These are phyloP conservation scores for Caenorhabditis doughertyi DNA, from an alignment of 2,888 invertebrate species.

Conservation along the genomic window DNA sequence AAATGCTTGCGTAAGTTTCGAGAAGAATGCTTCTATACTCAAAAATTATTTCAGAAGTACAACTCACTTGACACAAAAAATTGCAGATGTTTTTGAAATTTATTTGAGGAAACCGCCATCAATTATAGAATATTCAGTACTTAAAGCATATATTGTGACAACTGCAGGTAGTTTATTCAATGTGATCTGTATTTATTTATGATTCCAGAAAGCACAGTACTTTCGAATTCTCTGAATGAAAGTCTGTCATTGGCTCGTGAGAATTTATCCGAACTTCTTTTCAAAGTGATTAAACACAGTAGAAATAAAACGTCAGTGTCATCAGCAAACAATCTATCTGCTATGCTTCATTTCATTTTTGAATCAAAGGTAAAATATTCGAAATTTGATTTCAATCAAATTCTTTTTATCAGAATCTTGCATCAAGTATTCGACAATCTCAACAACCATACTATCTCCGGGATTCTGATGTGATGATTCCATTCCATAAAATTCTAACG, in stretches of 20 bases:
- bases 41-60: conserved; percentile 44
- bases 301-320: conserved; percentile 59
- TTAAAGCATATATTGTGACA: conserved; percentile 66
- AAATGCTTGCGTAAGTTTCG: conserved; percentile 48
- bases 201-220: conserved; percentile 63
- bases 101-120: conserved; percentile 63
- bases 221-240: conserved; percentile 67
- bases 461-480: conserved; percentile 31
- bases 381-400: too few relatives aligned
- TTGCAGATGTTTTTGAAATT: conserved; percentile 60
- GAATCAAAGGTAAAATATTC: conserved; percentile 41
- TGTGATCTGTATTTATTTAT: neutral
- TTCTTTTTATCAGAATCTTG: conserved; percentile 57
- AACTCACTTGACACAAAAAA: conserved; percentile 43
- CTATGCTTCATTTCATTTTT: conserved; percentile 55
- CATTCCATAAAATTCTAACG: conserved; percentile 67
- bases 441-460: conserved; percentile 59
- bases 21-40: neutral
- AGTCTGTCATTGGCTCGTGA: conserved; percentile 63
- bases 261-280: conserved; percentile 67
- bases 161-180: conserved; percentile 54
- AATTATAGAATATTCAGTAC: conserved; percentile 66
- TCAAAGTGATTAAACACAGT: conserved; percentile 72
- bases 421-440: conserved; percentile 34
- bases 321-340: conserved; percentile 45